A percentile compares a stretch with the other conserved stretches of the same genome.
These are phyloP conservation scores for Amaurobius ferox DNA, from an alignment of 2,888 invertebrate genomes.

Conservation along the genomic window DNA sequence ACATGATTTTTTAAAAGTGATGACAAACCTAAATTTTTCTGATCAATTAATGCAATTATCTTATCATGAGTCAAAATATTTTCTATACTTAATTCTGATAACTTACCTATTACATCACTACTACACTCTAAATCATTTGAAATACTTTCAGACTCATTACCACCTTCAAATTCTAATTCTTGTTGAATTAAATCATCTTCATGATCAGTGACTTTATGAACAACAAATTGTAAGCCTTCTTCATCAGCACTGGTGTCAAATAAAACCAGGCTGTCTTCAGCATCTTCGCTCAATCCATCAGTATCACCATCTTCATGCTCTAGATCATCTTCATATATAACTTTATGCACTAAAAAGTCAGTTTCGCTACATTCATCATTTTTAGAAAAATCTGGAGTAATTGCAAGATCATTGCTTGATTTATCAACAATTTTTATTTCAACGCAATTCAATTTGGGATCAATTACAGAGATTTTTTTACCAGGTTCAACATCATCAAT, in stretches of 20 bases:
- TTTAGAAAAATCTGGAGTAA: background rate
- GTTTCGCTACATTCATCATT: conserved; percentile 55
- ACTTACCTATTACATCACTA: conserved; percentile 3
- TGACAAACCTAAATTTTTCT: conserved; percentile 29
- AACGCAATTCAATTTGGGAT: conserved; percentile 30
- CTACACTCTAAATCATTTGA: conserved; percentile 14
- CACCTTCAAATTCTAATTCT: conserved; percentile 44
- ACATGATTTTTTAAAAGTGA: conserved; percentile 8
- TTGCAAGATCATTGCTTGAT: conserved; percentile 3
- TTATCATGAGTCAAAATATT: conserved; percentile 66
- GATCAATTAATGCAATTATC: conserved; percentile 65
- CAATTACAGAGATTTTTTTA: background rate
- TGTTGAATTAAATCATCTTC: conserved; percentile 54
- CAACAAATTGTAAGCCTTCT: conserved; percentile 54
- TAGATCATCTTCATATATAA: conserved; percentile 61
- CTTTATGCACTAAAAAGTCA: conserved; percentile 69
- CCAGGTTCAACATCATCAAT: conserved; percentile 27
- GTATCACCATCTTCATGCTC: conserved; percentile 49
- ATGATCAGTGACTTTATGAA: conserved; percentile 64
- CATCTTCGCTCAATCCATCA: conserved; percentile 26
- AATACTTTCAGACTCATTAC: background rate
- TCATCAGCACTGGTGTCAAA: conserved; percentile 29
- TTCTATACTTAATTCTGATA: conserved; percentile 60
- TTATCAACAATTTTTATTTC: conserved; percentile 63
- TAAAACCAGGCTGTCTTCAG: conserved; percentile 10